Base-by-base conservation (phyloP, 2,113 vertebrate species). In the Burhinus bistriatus region DNA sequence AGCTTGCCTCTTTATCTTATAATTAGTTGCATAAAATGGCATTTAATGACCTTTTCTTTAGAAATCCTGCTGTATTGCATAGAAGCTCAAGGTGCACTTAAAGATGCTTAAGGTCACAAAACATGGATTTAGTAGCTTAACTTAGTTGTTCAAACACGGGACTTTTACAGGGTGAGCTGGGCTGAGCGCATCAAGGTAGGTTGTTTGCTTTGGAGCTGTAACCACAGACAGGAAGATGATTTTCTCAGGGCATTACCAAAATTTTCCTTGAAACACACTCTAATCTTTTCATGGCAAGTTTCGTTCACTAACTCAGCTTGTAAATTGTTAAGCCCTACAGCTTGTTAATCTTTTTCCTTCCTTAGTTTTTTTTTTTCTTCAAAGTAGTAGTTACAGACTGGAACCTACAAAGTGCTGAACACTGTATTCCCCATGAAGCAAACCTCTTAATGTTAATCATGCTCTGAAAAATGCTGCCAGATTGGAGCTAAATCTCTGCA, bases 371-470 rank as follows among this genome's bases (percentile, higher is more conserved):
- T 72, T 79, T 15, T 81, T 93, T 90, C 58, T 89, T 68, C 72
- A 64, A 75, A 90, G 58, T 52, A 44, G 59, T 64, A 78, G 76
- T 95, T 93, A 13, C 52, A 75, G 76, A 45, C 26, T 75, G 61
- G 44, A 89, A 68, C 69, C 71, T 87, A 29, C 6, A 36, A 92
- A 89, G 55, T 94, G 96, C 95, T 95, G 94, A 95, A 55, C 16
- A 19, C 38, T 78, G 38, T 64, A 22, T 75, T 96, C 76, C 5
- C 47, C 30, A 55, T 78, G n/a, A 89, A 89, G 83, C 47, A 89
- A 94, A 93, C 23, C 30, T 94, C 94, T 81, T 83, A 75, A 68
- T 87, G 93, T 66, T 93, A 96, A 97, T 94, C 88, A 95, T 52
- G 32, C 47, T 87, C 10, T 23, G 86, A 90, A 92, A 92, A 93